These are phyloP conservation scores for Gerosis bhagava DNA, from an alignment of 2,888 invertebrate genomes.

Conservation along the genomic window DNA sequence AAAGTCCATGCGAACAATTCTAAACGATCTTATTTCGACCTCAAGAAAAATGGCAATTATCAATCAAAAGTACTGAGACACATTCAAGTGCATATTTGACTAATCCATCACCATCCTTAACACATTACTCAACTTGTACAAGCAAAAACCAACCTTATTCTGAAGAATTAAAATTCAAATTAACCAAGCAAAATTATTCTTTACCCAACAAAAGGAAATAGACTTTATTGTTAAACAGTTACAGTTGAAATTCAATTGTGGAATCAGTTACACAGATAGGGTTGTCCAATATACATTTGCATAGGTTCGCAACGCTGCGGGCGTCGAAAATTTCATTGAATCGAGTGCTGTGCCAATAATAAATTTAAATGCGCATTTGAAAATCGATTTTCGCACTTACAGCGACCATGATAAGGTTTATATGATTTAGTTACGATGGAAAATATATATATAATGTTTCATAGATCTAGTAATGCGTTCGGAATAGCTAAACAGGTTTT, in stretches of 20 bases:
- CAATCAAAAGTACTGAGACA: conserved; percentile 36
- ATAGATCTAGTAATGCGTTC: conserved; percentile 38
- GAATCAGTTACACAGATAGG: conserved; percentile 9
- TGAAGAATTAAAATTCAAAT: not conserved
- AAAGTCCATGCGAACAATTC: conserved; percentile 35
- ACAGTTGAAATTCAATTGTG: conserved; percentile 22
- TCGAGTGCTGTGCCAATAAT: conserved; percentile 19
- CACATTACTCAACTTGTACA: not conserved
- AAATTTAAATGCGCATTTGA: conserved; percentile 1
- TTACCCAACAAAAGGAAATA: not conserved
- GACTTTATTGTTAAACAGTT: not conserved
- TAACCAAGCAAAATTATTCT: not conserved
- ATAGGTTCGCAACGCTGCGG: conserved; percentile 38
- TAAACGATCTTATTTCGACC: conserved; percentile 33
- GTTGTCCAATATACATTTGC: conserved; percentile 37
- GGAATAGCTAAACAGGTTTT: conserved; percentile 76
- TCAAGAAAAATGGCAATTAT: conserved; percentile 39
- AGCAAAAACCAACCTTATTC: conserved; percentile 8
- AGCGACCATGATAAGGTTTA: conserved; percentile 11
- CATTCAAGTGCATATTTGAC: conserved; percentile 30
- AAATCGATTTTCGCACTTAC: conserved; percentile 33
- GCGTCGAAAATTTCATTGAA: conserved; percentile 35
- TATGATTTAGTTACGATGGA: too few species aligned
- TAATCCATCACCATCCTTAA: conserved; percentile 31
- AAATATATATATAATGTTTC: conserved; percentile 25